Base-by-base conservation (phyloP, 1,140 invertebrate genomes). In the Drosophila saltans region DNA sequence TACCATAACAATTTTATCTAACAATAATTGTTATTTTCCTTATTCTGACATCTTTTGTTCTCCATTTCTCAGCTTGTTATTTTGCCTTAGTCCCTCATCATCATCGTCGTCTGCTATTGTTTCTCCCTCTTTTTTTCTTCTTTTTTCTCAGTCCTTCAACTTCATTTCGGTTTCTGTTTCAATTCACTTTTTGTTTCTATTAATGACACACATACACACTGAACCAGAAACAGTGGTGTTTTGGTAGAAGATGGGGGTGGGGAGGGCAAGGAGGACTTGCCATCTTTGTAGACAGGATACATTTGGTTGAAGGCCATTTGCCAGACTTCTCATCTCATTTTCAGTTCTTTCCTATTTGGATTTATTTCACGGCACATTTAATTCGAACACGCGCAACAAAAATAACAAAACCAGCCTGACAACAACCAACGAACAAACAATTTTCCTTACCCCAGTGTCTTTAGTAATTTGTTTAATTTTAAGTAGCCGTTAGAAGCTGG, bases 311-410 rank as follows among this genome's bases (percentile, higher is more conserved):
- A 63, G 40, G 58, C 65, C 40, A 67, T 70, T 69, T 71, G 45
- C 21, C 43, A 69, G 69, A 69, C 60, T 52, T 52, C 45, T 52
- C 45, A 52, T 52, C 66, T 65, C 60, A 11, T 39, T 43, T 26
- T 66, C 33, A 57, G 67, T 78, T 67, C 41, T 73, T 63, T 58
- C 43, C 52, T 48, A 59, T 63, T 76, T 76, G 82, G 83, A 86
- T 86, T 86, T 86, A 86, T 86, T 86, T 86, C 82, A 86, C 82
- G 82, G 82, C 83, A 86, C 82, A 86, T 86, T 86, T 86, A 86
- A 88, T 88, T 73, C 72, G 72, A 80, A 73, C 83, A 86, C 80
- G 82, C 82, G 82, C 83, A 66, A 74, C 61, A 72, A 62, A 75
- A 71, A 69, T 74, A 76, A 81, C 69, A 69, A 69, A 36, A 67